Evolutionary conservation across 2,113 vertebrate genomes (phyloP).

Genomic region (Alectura lathami): DNA sequence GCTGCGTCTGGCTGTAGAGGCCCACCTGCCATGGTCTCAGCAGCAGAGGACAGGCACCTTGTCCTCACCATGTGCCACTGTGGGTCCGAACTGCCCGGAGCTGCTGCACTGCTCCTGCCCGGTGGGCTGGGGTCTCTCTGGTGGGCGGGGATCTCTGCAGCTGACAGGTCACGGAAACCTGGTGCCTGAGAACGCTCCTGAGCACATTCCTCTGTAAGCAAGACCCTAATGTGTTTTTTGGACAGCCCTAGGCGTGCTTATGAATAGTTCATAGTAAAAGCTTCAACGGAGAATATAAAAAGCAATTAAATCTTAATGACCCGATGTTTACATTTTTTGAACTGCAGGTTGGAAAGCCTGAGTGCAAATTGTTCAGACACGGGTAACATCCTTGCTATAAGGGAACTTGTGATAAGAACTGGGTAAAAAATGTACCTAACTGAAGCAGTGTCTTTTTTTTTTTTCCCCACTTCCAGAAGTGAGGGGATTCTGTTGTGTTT

Average conservation of each 20-base stretch:
- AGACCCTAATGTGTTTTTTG: not conserved
- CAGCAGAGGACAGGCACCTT: not conserved
- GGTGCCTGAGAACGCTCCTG: not conserved
- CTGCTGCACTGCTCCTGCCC: not conserved
- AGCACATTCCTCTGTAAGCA: not conserved
- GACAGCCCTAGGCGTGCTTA: conserved; percentile 2
- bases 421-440: not conserved
- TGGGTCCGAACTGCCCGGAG: not conserved
- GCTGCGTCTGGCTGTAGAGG: not conserved
- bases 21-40: accelerated
- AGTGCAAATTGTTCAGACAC: conserved; percentile 21
- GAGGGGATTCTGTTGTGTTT: not conserved
- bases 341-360: conserved; percentile 35
- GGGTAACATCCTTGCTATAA: not conserved
- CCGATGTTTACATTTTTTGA: conserved; percentile 53
- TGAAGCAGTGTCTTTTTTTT: not conserved
- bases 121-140: accelerated
- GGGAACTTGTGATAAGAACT: not conserved
- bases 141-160: not conserved
- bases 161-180: not conserved
- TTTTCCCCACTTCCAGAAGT: not conserved
- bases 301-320: conserved; percentile 58
- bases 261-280: conserved; percentile 66
- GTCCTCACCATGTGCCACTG: not conserved
- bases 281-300: conserved; percentile 27